Evolutionary conservation across 2,113 vertebrate species (phyloP).

Genomic region (Peucedramus taeniatus): DNA sequence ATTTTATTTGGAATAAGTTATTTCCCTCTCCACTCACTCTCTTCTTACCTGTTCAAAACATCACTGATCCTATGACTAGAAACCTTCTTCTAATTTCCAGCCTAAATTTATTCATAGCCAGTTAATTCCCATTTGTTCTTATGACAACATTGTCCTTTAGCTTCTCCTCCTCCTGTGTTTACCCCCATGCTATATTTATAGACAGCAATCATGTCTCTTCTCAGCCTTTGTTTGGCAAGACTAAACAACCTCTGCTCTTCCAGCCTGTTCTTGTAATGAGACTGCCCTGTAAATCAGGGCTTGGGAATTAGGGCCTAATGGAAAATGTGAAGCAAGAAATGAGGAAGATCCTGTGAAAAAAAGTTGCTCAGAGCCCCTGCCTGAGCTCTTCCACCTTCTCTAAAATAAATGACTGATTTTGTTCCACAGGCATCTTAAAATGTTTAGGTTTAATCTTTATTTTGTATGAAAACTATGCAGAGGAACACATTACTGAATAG

Average conservation of each 20-base stretch:
- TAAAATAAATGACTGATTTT: background rate
- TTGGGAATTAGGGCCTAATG: background rate
- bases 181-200: background rate
- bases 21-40: background rate
- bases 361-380: background rate
- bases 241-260: background rate
- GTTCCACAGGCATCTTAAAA: background rate
- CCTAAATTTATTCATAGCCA: background rate
- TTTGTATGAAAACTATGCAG: background rate
- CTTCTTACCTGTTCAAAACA: background rate
- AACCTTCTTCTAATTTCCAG: background rate
- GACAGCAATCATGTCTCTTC: background rate
- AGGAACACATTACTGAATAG: background rate
- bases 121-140: slow-evolving; percentile 2
- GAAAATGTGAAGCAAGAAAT: background rate
- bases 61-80: background rate
- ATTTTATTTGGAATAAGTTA: background rate
- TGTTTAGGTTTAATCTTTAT: background rate
- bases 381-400: background rate
- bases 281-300: background rate
- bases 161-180: background rate
- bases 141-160: background rate
- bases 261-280: background rate
- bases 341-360: background rate
- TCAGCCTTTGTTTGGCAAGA: slow-evolving; percentile 8